Percentiles rank a stretch among this genome's conserved stretches.
These are phyloP conservation scores for Macrosiphum euphorbiae DNA, from an alignment of 2,888 invertebrate genomes.

Conservation along the genomic window DNA sequence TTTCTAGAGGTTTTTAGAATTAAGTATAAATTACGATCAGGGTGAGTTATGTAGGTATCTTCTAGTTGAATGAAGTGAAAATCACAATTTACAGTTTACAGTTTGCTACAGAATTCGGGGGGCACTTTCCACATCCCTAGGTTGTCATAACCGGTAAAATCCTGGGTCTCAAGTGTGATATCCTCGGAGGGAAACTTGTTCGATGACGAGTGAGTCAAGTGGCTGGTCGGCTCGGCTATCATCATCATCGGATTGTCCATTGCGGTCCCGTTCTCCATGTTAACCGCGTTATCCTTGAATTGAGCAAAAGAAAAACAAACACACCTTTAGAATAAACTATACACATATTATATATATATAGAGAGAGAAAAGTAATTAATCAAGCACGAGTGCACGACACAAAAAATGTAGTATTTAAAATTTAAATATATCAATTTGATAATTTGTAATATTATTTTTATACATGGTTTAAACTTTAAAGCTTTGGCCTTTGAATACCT, in stretches of 20 bases:
- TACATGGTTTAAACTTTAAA: no score
- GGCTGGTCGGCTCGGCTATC: neutral
- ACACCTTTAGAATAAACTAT: neutral
- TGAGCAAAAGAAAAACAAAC: neutral
- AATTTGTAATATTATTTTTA: no score
- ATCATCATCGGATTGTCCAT: neutral
- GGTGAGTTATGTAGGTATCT: neutral
- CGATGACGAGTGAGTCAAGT: neutral
- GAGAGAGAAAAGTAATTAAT: neutral
- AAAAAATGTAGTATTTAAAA: neutral
- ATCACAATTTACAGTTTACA: neutral
- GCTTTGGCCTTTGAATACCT: no score
- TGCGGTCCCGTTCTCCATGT: conserved; percentile 20
- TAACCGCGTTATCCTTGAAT: conserved; percentile 27
- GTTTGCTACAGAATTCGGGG: neutral
- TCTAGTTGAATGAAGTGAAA: neutral
- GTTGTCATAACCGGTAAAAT: conserved; percentile 54
- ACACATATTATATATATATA: neutral
- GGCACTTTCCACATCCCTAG: conserved; percentile 38
- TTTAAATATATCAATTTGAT: neutral
- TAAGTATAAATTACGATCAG: neutral
- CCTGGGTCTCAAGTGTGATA: neutral
- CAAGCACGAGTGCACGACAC: neutral
- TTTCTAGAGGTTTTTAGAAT: neutral
- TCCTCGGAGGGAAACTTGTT: conserved; percentile 54